phyloP scores from a whole-genome alignment of 2,888 invertebrate genomes.

The Drosophila mettleri region DNA sequence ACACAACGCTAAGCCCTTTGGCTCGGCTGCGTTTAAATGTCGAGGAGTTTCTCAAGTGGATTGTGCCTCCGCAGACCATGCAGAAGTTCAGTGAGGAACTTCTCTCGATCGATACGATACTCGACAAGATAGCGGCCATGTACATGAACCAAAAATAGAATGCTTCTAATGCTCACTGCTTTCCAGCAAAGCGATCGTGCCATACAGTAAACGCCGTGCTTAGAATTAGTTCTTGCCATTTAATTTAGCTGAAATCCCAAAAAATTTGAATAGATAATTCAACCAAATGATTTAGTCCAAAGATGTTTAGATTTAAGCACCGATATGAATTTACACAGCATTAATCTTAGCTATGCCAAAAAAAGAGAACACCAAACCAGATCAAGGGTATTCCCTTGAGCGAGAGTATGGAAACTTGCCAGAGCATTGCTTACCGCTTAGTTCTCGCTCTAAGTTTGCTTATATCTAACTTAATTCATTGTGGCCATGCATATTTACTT shows the following conservation, averaged over 20 bases:
- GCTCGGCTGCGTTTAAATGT: constrained; percentile 91
- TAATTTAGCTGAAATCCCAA: constrained; percentile 44
- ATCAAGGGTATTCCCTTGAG: constrained; percentile 19
- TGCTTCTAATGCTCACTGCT: constrained; percentile 8
- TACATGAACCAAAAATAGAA: constrained; percentile 82
- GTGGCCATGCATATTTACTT: constrained; percentile 63
- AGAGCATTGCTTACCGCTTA: constrained; percentile 48
- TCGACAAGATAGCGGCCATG: constrained; percentile 86
- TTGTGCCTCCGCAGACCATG: constrained; percentile 92
- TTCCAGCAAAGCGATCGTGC: constrained; percentile 46
- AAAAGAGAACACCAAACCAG: constrained; percentile 17
- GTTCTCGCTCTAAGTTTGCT: constrained; percentile 18
- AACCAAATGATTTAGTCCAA: constrained; percentile 71
- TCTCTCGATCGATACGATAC: constrained; percentile 91
- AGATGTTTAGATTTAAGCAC: constrained; percentile 53
- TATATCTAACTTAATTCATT: constrained; percentile 36
- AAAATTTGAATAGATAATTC: constrained; percentile 43
- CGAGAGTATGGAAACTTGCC: constrained; percentile 59
- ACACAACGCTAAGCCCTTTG: constrained; percentile 86
- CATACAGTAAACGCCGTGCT: constrained; percentile 53
- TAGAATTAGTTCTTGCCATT: constrained; percentile 75
- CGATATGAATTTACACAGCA: constrained; percentile 41
- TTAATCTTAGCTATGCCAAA: constrained; percentile 55
- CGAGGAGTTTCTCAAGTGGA: constrained; percentile 91
- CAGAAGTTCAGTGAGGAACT: constrained; percentile 90